Evolutionary conservation across 2,113 vertebrate genomes (phyloP), one percentile per base, ranked within the genome.

Genomic region (Pomatostomus ruficeps): DNA sequence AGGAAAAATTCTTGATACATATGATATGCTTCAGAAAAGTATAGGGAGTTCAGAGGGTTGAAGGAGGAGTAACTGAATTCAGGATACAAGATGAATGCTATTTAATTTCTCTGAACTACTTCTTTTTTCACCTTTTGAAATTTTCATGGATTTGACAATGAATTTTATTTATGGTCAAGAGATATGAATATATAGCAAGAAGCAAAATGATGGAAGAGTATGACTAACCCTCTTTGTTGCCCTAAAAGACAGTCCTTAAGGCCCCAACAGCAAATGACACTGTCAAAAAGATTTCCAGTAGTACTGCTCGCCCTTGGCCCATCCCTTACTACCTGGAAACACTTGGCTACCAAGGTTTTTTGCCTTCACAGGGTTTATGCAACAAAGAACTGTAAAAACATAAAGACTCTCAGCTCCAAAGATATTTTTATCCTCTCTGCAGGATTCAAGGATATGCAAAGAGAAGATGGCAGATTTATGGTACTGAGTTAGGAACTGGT

Each of bases 391-490:
- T 73, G 15, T 51, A 82, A 78, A 94, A 75, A 38, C 26, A 35
- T 58, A 71, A 78, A 88, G 66, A 52, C 35, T 59, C 54, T 54
- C 72, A 92, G 62, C 74, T 89, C 77, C 75, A 85, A 55, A 61
- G 48, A 73, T 91, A 94, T 94, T 92, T 96, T 89, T 91, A 74
- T 91, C 73, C 11, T 66, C 80, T 91, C 84, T 71, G 71, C 74
- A 76, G 59, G 45, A 89, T 89, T 93, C 75, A 95, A 91, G 67
- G 70, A 54, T 96, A 90, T 81, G 74, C 46, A 76, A 86, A 93
- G 59, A 83, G 77, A 85, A 92, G 43, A 40, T 82, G 88, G 51
- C 49, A 78, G 86, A 89, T 72, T 91, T 76, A 72, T 54, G 62
- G 20, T 89, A 54, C 42, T 22, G 62, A 68, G 62, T 49, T 88